These are phyloP conservation scores for Drosophila tani DNA, from an alignment of 1,140 invertebrate genomes.

Conservation along the genomic window DNA sequence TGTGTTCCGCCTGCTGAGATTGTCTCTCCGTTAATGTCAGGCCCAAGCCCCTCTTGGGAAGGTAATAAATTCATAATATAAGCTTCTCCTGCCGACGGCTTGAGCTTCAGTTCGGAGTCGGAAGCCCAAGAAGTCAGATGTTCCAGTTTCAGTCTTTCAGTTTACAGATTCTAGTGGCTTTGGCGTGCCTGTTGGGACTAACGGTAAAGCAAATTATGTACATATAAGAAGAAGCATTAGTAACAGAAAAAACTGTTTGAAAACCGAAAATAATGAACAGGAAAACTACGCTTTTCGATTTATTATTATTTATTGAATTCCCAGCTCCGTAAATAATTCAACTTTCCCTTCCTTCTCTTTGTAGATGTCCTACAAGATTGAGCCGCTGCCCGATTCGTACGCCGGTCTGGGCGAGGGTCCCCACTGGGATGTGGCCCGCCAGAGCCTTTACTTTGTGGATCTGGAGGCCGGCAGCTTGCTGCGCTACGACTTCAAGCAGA, in stretches of 20 bases:
- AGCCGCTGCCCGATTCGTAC: conserved; percentile 74
- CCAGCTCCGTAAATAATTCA: neutral
- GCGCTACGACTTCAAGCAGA: conserved; percentile 86
- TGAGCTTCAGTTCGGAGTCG: conserved; percentile 49
- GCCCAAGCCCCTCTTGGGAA: conserved; percentile 16
- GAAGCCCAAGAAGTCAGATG: conserved; percentile 12
- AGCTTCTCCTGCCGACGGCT: conserved; percentile 24
- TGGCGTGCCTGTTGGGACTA: conserved; percentile 14
- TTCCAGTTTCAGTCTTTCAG: neutral
- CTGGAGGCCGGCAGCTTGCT: conserved; percentile 87
- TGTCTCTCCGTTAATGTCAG: conserved; percentile 27
- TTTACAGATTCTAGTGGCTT: neutral
- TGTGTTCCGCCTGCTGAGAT: conserved; percentile 23
- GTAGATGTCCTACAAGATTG: conserved; percentile 83
- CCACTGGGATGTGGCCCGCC: conserved; percentile 88
- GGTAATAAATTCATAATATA: conserved; percentile 48
- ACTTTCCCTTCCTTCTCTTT: neutral
- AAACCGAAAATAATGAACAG: too few relatives aligned
- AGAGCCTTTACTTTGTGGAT: conserved; percentile 89
- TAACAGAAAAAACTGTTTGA: too few relatives aligned
- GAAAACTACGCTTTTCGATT: too few relatives aligned
- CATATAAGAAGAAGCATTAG: neutral
- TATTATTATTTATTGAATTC: too few relatives aligned
- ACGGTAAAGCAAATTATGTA: conserved; percentile 52
- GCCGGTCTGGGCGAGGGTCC: conserved; percentile 87